phyloP scores from a whole-genome alignment of 2,888 invertebrate species.

The Eilema depressum region DNA sequence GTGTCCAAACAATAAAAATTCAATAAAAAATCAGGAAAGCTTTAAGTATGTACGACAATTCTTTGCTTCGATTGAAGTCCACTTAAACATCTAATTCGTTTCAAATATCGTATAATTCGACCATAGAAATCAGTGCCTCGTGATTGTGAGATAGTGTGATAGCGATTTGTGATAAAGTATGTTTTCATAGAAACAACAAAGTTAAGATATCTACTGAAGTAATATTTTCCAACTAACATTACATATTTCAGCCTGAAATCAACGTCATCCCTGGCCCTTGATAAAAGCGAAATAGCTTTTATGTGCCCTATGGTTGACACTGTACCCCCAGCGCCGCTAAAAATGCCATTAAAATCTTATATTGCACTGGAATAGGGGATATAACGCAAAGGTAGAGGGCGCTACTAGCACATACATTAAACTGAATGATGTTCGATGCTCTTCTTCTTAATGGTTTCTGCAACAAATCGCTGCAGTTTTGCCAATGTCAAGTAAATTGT shows the following conservation, averaged over 20 bases:
- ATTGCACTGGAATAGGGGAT: neutral
- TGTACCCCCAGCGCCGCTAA: neutral
- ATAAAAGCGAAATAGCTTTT: neutral
- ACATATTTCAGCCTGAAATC: neutral
- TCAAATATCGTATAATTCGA: neutral
- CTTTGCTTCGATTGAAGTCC: conserved; percentile 11
- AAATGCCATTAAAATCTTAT: neutral
- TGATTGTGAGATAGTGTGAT: neutral
- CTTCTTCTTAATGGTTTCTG: too few species aligned
- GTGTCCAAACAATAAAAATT: neutral
- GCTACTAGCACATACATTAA: too few species aligned
- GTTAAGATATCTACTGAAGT: too few species aligned
- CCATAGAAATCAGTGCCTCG: neutral
- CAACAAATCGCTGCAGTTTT: too few species aligned
- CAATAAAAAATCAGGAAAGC: neutral
- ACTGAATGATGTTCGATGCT: too few species aligned
- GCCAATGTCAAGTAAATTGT: too few species aligned
- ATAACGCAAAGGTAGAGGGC: too few species aligned
- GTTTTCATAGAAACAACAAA: neutral
- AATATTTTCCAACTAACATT: neutral
- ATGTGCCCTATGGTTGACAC: neutral
- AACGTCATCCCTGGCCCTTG: neutral
- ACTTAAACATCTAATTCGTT: conserved; percentile 16
- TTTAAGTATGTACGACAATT: conserved; percentile 13
- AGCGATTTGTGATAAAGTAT: neutral